Evolutionary conservation across 2,797 vertebrate genomes (phyloP).

Genomic region (Arremon brunneinucha): DNA sequence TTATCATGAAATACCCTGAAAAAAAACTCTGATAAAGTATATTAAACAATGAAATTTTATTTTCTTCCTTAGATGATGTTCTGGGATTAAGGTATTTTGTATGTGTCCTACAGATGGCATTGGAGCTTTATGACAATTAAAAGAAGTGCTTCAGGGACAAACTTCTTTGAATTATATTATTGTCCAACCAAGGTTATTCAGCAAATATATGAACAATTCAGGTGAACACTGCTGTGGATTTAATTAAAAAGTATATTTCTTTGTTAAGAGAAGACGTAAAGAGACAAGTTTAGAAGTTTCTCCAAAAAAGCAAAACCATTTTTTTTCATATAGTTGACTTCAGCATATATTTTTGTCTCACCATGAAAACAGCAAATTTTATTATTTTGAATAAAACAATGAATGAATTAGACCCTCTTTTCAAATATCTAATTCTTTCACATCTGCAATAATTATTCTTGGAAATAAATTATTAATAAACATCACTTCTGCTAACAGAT

Average conservation of each 20-base stretch:
- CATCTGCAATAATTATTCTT: background rate
- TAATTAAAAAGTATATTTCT: background rate
- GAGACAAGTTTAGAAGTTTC: background rate
- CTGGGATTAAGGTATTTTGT: background rate
- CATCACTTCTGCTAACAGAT: background rate
- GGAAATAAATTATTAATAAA: background rate
- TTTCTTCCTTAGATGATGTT: background rate
- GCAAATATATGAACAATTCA: background rate
- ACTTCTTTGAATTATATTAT: background rate
- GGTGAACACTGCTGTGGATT: rapidly evolving
- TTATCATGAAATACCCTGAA: background rate
- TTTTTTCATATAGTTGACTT: background rate
- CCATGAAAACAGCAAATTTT: background rate
- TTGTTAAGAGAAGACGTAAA: background rate
- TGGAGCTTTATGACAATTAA: background rate
- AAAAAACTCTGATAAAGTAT: background rate
- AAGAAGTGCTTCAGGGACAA: background rate
- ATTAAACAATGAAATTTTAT: background rate
- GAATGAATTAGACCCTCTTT: background rate
- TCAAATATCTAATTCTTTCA: background rate
- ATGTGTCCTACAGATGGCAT: background rate
- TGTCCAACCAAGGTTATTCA: background rate
- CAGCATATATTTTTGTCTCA: background rate
- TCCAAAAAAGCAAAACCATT: background rate
- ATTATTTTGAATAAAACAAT: background rate